Conservation (phyloP, 2,888 invertebrate species). For the Luffia ferchaultella region DNA sequence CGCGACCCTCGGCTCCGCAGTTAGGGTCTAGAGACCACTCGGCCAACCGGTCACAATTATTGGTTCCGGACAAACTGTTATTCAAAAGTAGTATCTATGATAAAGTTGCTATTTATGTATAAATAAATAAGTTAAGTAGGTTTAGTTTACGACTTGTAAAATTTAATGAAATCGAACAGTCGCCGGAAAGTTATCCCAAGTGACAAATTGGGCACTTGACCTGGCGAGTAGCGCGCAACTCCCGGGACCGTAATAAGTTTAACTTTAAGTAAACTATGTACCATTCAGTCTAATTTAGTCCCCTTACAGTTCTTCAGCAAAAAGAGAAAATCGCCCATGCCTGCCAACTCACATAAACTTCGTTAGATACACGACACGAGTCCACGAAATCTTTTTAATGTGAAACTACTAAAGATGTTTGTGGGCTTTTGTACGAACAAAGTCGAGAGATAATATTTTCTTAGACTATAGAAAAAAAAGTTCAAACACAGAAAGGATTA, state of each 20-base stretch:
- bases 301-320: slow-evolving; percentile 21
- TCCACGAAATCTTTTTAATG: neutral
- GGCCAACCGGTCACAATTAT: too few relatives aligned
- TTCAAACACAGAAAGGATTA: too few relatives aligned
- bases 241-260: slow-evolving; percentile 60
- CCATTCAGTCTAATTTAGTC: slow-evolving; percentile 61
- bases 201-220: slow-evolving; percentile 68
- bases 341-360: neutral
- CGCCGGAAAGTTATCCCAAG: slow-evolving; percentile 59
- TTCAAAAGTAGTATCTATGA: too few relatives aligned
- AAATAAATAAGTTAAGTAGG: too few relatives aligned
- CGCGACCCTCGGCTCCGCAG: too few relatives aligned
- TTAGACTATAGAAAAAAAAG: too few relatives aligned
- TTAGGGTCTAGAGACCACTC: too few relatives aligned
- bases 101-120: too few relatives aligned
- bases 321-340: neutral
- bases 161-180: slow-evolving; percentile 66
- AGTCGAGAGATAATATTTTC: too few relatives aligned
- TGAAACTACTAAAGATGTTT: neutral
- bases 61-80: too few relatives aligned
- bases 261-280: slow-evolving; percentile 66
- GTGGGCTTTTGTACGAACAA: too few relatives aligned
- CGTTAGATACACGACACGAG: neutral
- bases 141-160: slow-evolving; percentile 48
- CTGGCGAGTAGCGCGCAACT: slow-evolving; percentile 30